Percentiles rank a stretch among this genome's conserved stretches.
Conservation (phyloP, 1,140 invertebrate species). For the Protaetia brevitarsis region DNA sequence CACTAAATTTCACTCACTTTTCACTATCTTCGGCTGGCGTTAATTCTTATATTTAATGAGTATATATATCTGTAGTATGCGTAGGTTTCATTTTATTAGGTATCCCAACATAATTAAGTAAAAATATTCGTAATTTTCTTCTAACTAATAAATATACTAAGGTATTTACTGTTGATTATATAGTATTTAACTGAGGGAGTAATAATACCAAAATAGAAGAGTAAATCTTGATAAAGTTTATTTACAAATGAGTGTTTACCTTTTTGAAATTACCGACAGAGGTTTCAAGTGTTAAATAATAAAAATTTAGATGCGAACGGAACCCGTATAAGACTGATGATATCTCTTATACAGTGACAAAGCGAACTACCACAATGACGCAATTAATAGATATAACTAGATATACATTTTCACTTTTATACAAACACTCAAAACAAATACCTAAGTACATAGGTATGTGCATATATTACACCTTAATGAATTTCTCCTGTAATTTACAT, state of each 20-base stretch:
- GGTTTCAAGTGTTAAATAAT: background rate
- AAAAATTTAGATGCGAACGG: background rate
- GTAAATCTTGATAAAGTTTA: too few relatives aligned
- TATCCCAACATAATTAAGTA: too few relatives aligned
- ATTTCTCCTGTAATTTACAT: conserved; percentile 5
- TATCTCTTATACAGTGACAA: background rate
- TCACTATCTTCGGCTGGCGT: too few relatives aligned
- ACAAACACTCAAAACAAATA: conserved; percentile 1
- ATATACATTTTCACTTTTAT: background rate
- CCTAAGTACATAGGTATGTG: too few relatives aligned
- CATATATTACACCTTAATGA: background rate
- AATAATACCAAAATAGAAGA: background rate
- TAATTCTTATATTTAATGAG: too few relatives aligned
- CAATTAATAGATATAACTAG: background rate
- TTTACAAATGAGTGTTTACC: background rate
- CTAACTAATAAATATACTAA: too few relatives aligned
- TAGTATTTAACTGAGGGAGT: background rate
- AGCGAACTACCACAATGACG: background rate
- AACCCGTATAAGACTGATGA: background rate
- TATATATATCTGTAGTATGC: too few relatives aligned
- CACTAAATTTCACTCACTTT: too few relatives aligned
- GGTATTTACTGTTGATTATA: too few relatives aligned
- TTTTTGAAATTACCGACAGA: background rate
- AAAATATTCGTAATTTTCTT: too few relatives aligned
- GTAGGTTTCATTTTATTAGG: too few relatives aligned